Base-by-base conservation (phyloP, 2,888 invertebrate species). In the Sialis lutaria region DNA sequence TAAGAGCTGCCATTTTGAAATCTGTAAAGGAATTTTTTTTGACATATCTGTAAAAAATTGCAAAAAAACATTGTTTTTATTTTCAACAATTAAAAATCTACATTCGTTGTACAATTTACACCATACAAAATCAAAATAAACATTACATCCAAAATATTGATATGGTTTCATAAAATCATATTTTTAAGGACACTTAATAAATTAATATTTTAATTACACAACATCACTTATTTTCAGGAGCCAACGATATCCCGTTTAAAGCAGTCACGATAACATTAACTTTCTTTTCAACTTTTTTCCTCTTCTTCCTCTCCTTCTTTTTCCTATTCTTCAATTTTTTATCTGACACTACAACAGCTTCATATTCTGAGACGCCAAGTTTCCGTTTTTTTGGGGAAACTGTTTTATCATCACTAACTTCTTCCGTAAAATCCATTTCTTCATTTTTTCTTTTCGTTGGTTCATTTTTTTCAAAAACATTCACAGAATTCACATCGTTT, bases 261-360 rank as follows among this genome's bases (percentile, higher is more conserved):
- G 59, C 59, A 46, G 54, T 53, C 2, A 55, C 55, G 43, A 63
- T 61, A 5, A 56, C 56, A 51, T 58, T 60, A 10, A 63, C 53
- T 33, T 51, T 48, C 48, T 53, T 53, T 42, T 57, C 53, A 13
- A 48, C 39, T 35, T 31, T 46, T 30, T 50, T 48, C 31, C 32
- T 10, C 13, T 30, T 9, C 8, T 33, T 48, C 8, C 22, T 44
- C 34, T 41, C 44, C 12, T 37, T 37, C 7, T 37, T 37, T 37
- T 12, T 37, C 12, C 12, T 37, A n/a, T 37, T 37, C 8, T 37
- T 37, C n/a, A 37, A 10, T 37, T 37, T n/a, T 37, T 37, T 37
- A 37, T 37, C 37, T 7, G 37, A 10, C 4, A 37, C n/a, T 6
- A 37, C 12, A 37, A 37, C 37, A 37, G 37, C 7, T 10, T 6